Evolutionary conservation across 2,888 invertebrate species (phyloP).

Genomic region (Epirrhoe alternata): DNA sequence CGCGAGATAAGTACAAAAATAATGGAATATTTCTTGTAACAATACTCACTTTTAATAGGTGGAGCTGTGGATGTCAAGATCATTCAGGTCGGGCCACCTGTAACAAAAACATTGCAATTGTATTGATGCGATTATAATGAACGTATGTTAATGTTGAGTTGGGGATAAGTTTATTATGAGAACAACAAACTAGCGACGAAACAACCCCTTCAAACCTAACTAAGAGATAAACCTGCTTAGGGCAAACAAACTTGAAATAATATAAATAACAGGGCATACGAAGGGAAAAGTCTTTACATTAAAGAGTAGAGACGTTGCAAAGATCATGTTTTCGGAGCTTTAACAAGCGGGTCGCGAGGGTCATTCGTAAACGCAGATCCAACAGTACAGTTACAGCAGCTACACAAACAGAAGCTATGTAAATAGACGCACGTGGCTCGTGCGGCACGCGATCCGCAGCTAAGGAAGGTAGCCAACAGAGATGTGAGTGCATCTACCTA

Average conservation of each 20-base stretch:
- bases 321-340: constrained; percentile 2
- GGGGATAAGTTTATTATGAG: constrained; percentile 9
- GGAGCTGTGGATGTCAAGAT: constrained; percentile 70
- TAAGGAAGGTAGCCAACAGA: constrained; percentile 47
- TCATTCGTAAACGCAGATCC: constrained; percentile 9
- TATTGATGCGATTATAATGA: constrained; percentile 57
- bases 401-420: constrained; percentile 49
- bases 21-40: constrained; percentile 36
- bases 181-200: neutral
- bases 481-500: constrained; percentile 71
- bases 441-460: constrained; percentile 55
- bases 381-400: constrained; percentile 27
- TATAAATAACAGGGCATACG: too few species aligned
- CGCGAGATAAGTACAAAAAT: constrained; percentile 37
- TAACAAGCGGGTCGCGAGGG: constrained; percentile 1
- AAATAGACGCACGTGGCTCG: constrained; percentile 56
- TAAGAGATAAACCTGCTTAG: neutral
- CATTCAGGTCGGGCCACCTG: constrained; percentile 79
- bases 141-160: constrained; percentile 29
- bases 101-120: constrained; percentile 61
- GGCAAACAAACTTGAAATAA: too few species aligned
- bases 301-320: neutral
- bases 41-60: constrained; percentile 75
- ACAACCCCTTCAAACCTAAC: neutral
- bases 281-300: neutral